phyloP scores from a whole-genome alignment of 1,140 invertebrate genomes.

The Macrosteles quadrilineatus region DNA sequence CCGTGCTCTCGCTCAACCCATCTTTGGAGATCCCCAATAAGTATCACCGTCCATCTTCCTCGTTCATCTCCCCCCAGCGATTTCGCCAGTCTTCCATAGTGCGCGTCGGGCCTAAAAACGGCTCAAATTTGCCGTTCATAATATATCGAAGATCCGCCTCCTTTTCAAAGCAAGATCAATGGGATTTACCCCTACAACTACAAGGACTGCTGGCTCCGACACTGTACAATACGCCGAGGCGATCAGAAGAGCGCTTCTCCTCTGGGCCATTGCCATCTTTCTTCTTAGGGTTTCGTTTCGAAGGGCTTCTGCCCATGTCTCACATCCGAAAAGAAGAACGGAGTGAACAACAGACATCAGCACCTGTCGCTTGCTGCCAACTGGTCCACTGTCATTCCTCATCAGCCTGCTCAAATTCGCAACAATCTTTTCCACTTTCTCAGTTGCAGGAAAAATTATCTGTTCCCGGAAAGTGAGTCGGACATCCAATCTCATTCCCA shows the following conservation, averaged over 20 bases:
- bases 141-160: too few species aligned
- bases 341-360: background rate
- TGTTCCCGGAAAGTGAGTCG: background rate
- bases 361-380: background rate
- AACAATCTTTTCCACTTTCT: too few species aligned
- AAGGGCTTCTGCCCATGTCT: background rate
- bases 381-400: background rate
- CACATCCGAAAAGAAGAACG: background rate
- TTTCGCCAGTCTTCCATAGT: too few species aligned
- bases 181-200: background rate
- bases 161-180: too few species aligned
- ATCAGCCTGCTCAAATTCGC: background rate
- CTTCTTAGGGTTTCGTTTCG: background rate
- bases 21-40: too few species aligned
- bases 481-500: background rate
- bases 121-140: too few species aligned
- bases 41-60: too few species aligned
- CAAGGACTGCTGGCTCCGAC: background rate
- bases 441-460: background rate
- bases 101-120: too few species aligned
- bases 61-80: too few species aligned
- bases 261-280: background rate
- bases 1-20: too few species aligned
- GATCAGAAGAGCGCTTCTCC: background rate
- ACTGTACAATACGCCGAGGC: background rate